Conservation (phyloP, 2,888 invertebrate genomes). For the Brenthis hecate region DNA sequence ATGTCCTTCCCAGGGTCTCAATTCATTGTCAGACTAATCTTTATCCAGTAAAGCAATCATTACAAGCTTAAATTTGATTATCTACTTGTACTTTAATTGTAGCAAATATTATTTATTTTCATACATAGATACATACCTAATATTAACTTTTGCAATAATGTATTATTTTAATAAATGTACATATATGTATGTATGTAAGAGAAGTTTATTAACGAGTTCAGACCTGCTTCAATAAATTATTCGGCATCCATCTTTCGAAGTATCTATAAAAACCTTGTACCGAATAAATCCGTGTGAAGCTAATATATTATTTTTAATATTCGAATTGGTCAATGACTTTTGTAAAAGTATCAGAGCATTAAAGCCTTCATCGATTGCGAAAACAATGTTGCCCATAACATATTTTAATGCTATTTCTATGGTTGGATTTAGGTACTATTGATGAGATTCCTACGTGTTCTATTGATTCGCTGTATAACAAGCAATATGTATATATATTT, state of each 20-base stretch:
- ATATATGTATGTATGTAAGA: too few species aligned
- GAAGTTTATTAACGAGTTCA: too few species aligned
- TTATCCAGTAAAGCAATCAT: too few species aligned
- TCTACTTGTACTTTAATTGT: too few species aligned
- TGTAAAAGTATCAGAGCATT: constrained; percentile 47
- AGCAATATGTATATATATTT: neutral
- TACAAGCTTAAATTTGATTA: too few species aligned
- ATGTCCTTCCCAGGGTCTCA: too few species aligned
- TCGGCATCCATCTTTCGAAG: constrained; percentile 25
- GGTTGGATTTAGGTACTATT: constrained; percentile 1
- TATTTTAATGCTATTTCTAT: constrained; percentile 33
- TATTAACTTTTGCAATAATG: too few species aligned
- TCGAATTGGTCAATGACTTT: constrained; percentile 48
- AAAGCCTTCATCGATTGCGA: constrained; percentile 43
- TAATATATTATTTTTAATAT: constrained; percentile 43
- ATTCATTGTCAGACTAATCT: too few species aligned
- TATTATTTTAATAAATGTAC: too few species aligned
- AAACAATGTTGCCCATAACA: constrained; percentile 44
- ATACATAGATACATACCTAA: too few species aligned
- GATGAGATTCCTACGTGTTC: neutral
- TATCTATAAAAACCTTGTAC: constrained; percentile 42
- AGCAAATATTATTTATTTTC: too few species aligned
- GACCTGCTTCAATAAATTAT: constrained; percentile 15
- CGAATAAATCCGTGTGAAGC: constrained; percentile 39
- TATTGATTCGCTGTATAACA: neutral